phyloP scores from a whole-genome alignment of 2,888 invertebrate genomes.

The Mimachlamys varia region DNA sequence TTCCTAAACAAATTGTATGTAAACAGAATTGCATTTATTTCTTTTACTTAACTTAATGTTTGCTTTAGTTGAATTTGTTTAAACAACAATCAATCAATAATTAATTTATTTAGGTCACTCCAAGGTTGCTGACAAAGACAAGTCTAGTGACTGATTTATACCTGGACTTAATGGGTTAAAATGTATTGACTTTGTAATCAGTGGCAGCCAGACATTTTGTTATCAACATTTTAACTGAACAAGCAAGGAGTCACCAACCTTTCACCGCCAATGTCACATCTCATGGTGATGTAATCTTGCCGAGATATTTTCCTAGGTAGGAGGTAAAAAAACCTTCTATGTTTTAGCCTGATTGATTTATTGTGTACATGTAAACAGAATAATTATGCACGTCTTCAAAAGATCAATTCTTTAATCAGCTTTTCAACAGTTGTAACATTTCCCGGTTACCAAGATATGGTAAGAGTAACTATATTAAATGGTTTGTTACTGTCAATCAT shows the following conservation, averaged over 20 bases:
- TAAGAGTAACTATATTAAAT: background rate
- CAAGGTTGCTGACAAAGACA: background rate
- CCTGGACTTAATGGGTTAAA: background rate
- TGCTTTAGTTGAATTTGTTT: background rate
- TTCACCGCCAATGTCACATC: constrained; percentile 6
- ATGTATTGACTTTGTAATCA: background rate
- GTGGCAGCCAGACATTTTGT: background rate
- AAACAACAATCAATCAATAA: constrained; percentile 7
- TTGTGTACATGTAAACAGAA: background rate
- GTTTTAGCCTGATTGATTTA: background rate
- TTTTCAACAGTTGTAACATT: background rate
- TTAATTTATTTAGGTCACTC: background rate
- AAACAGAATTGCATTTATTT: background rate
- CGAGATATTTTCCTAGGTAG: background rate
- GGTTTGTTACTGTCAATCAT: constrained; percentile 1
- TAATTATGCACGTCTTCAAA: background rate
- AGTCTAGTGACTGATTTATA: background rate
- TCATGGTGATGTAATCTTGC: background rate
- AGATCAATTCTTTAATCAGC: constrained; percentile 14
- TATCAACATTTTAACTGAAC: constrained; percentile 1
- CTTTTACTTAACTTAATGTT: background rate
- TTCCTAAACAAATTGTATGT: background rate
- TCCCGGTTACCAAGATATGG: background rate
- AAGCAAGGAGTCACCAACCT: background rate
- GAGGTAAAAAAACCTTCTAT: constrained; percentile 1